Evolutionary conservation across 2,888 invertebrate species (phyloP), one percentile per base, ranked within the genome.

Genomic region (Eulithis prunata): DNA sequence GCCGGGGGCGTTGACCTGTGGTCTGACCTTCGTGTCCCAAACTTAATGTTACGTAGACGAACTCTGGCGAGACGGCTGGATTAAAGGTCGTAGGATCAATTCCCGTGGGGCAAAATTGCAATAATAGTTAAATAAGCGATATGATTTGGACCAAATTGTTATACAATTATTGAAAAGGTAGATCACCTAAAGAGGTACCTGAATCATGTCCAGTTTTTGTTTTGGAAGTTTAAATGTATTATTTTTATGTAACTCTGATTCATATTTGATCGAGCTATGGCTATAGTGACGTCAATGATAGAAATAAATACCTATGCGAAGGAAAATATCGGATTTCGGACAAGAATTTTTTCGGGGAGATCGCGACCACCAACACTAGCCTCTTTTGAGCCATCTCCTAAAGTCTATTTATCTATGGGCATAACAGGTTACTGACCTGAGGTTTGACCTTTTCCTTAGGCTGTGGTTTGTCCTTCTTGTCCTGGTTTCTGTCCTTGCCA

Each of bases 391-490:
- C 6, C 8, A 49, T 47, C 21, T 49, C 13, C 47, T 47, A 47
- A 10, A 41, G 2, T 41, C 2, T 41, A 8, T 41, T 11, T 41
- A 41, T 41, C 10, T 41, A 41, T 2, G 10, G 10, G 41, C 8
- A 8, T 5, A 8, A 8, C 8, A 5, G 38, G 36, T 54, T 11
- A 51, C 75, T 75, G 68, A 93, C 94, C 90, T 94, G 94, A 85
- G 94, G 90, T 89, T 94, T 94, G 65, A 85, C 82, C 79, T 91
- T 91, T 79, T 86, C 84, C 80, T 84, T 85, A 81, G 89, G 93
- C 89, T 93, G 94, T 84, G 93, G 88, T 88, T 94, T 94, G 71
- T 94, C 95, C 88, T 94, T 94, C 89, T 94, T 94, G 85, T 93
- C 94, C 88, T 91, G 94, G 13, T 93, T 94, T 80, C 91, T 91